Conservation (phyloP, 2,888 invertebrate species). For the Thereva nobilitata region DNA sequence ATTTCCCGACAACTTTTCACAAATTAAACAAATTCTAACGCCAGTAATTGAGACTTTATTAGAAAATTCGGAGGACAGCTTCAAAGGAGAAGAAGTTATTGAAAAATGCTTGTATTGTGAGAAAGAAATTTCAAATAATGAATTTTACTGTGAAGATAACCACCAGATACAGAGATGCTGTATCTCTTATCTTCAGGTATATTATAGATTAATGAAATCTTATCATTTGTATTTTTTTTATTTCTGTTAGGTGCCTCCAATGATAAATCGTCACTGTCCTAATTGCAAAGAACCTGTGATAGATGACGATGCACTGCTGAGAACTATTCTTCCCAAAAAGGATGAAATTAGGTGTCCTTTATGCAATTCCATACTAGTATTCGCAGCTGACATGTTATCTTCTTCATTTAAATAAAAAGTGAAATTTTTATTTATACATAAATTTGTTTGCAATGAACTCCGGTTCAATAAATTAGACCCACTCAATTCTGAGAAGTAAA, state of each 20-base stretch:
- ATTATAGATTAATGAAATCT: neutral
- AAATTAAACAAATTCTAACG: conserved; percentile 21
- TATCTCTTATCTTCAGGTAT: conserved; percentile 51
- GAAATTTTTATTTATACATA: too few species aligned
- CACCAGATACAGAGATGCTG: conserved; percentile 48
- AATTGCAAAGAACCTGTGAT: too few species aligned
- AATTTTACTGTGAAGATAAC: conserved; percentile 42
- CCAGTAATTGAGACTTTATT: conserved; percentile 31
- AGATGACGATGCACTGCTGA: too few species aligned
- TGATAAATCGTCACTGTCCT: too few species aligned
- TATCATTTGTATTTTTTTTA: neutral
- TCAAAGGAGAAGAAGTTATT: conserved; percentile 20
- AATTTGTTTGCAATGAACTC: too few species aligned
- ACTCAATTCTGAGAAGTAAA: too few species aligned
- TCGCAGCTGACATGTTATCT: too few species aligned
- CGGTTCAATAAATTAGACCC: too few species aligned
- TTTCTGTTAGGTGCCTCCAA: neutral
- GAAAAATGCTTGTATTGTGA: conserved; percentile 47
- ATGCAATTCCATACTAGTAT: too few species aligned
- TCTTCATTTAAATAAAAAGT: too few species aligned
- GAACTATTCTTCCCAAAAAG: too few species aligned
- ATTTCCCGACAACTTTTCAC: conserved; percentile 2
- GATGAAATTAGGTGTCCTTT: too few species aligned
- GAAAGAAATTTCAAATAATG: conserved; percentile 36
- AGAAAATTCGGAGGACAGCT: conserved; percentile 13